Conservation (phyloP, 2,888 invertebrate species). For the Lasioglossum marginatum region DNA sequence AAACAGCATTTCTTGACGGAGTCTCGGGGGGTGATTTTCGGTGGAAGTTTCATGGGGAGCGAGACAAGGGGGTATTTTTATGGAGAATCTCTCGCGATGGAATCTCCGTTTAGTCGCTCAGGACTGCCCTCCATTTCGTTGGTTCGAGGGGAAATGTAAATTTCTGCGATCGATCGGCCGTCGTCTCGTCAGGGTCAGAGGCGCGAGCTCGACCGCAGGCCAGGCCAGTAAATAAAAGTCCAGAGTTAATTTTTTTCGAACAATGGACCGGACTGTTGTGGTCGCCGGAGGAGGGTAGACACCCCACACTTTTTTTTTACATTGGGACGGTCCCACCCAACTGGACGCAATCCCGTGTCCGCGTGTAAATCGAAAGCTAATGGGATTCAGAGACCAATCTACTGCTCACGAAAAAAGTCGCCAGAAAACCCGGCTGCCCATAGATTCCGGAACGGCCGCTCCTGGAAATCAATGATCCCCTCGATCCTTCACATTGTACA, state of each 20-base stretch:
- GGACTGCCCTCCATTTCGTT: slow-evolving; percentile 31
- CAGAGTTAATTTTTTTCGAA: slow-evolving; percentile 73
- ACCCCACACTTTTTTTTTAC: slow-evolving; percentile 53
- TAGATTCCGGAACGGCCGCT: not conserved
- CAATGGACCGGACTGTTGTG: slow-evolving; percentile 66
- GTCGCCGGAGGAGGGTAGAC: slow-evolving; percentile 61
- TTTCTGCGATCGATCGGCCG: slow-evolving; percentile 62
- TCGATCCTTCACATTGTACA: not conserved
- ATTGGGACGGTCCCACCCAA: slow-evolving; percentile 58
- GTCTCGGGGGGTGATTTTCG: not conserved
- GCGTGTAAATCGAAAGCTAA: slow-evolving; percentile 67
- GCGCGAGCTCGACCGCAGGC: slow-evolving; percentile 45
- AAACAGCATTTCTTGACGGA: not conserved
- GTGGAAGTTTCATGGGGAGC: not conserved
- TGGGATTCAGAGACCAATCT: slow-evolving; percentile 57
- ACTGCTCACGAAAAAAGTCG: slow-evolving; percentile 39
- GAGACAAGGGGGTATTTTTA: not conserved
- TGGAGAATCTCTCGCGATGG: not conserved
- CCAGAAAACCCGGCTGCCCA: not conserved
- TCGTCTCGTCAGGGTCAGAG: slow-evolving; percentile 66
- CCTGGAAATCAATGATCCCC: not conserved
- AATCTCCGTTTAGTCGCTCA: slow-evolving; percentile 20
- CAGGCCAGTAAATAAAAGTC: slow-evolving; percentile 70
- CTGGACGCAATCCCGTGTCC: slow-evolving; percentile 63
- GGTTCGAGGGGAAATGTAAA: slow-evolving; percentile 50